phyloP scores from a whole-genome alignment of 2,113 vertebrate genomes.

The Hemiprocne comata region DNA sequence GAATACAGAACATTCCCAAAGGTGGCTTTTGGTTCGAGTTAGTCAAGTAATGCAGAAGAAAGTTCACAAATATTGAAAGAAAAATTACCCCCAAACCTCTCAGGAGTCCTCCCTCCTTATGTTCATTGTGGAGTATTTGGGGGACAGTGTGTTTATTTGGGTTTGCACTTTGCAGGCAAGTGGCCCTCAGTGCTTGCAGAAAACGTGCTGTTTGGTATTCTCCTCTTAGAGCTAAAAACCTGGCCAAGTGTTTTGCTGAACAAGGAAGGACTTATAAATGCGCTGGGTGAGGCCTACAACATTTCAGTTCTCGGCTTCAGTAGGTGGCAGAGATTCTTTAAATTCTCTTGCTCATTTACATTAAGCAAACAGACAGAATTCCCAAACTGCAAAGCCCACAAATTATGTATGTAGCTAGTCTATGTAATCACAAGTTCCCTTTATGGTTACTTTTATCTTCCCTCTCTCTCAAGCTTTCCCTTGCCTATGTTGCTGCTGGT shows the following conservation, averaged over 20 bases:
- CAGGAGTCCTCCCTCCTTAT: neutral
- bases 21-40: constrained; percentile 35
- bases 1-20: constrained; percentile 48
- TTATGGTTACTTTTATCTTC: constrained; percentile 11
- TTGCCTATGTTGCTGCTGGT: neutral
- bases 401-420: neutral
- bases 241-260: constrained; percentile 19
- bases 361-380: constrained; percentile 58
- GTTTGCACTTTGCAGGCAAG: neutral
- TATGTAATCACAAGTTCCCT: constrained; percentile 11
- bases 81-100: neutral
- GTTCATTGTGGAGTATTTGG: neutral
- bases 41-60: neutral
- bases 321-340: constrained; percentile 31
- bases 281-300: neutral
- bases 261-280: neutral
- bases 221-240: neutral
- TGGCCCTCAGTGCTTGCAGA: neutral
- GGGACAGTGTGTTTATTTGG: neutral
- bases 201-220: neutral
- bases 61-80: constrained; percentile 19
- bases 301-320: neutral
- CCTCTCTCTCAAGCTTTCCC: neutral
- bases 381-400: neutral
- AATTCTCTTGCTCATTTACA: constrained; percentile 47